Conservation (phyloP, 2,113 vertebrate species). For the Lontra canadensis region DNA sequence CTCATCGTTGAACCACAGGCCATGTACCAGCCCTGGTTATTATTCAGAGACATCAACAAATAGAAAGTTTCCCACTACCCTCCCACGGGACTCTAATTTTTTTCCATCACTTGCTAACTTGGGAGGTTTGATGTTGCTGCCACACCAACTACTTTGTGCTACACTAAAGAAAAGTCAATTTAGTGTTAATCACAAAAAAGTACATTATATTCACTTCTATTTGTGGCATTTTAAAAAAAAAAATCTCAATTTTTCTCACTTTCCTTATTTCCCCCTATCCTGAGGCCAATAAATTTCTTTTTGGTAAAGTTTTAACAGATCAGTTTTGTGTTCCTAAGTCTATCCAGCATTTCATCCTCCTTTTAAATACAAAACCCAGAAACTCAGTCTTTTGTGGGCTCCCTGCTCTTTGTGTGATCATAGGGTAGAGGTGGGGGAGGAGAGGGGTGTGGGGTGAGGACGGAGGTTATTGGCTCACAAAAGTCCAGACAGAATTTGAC, state of each 20-base stretch:
- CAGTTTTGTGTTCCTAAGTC: constrained; percentile 39
- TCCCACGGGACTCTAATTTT: background rate
- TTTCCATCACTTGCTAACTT: background rate
- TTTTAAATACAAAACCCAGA: constrained; percentile 69
- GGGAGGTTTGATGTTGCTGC: background rate
- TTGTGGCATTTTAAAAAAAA: background rate
- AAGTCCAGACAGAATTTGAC: constrained; percentile 43
- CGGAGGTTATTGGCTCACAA: background rate
- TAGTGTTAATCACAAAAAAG: background rate
- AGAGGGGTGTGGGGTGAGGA: background rate
- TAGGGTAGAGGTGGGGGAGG: background rate
- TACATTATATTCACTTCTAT: background rate
- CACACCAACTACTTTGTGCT: background rate
- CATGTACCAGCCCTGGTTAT: background rate
- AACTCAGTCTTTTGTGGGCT: constrained; percentile 55
- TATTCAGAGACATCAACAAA: background rate
- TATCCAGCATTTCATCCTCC: constrained; percentile 40
- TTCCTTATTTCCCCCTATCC: background rate
- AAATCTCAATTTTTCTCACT: background rate
- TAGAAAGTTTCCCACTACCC: background rate
- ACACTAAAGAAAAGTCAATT: background rate
- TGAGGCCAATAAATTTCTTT: background rate
- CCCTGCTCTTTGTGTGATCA: constrained; percentile 57
- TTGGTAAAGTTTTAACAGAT: constrained; percentile 49
- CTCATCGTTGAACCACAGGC: background rate